These are phyloP conservation scores for Dunckerocampus dactyliophorus DNA, from an alignment of 2,113 vertebrate genomes.

Conservation along the genomic window DNA sequence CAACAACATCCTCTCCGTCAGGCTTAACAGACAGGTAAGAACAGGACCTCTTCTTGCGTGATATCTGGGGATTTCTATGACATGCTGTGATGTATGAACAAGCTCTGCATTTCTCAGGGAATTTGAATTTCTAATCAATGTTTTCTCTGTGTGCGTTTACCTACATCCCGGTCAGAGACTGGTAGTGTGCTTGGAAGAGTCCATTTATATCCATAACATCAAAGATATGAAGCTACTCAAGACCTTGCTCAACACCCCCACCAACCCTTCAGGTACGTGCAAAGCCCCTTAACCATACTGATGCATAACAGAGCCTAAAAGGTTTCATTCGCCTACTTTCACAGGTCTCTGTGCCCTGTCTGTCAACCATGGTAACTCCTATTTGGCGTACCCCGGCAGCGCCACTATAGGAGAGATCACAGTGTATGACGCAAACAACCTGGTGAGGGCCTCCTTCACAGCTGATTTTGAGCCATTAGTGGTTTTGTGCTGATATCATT, in stretches of 20 bases:
- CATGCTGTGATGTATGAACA: neutral
- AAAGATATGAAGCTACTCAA: conserved; percentile 96
- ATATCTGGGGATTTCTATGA: neutral
- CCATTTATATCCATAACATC: conserved; percentile 93
- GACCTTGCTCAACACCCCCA: conserved; percentile 86
- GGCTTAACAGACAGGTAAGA: conserved; percentile 88
- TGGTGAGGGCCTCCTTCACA: conserved; percentile 74
- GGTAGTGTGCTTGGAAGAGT: conserved; percentile 86
- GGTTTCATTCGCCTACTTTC: neutral
- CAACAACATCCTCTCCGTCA: conserved; percentile 86
- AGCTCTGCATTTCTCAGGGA: neutral
- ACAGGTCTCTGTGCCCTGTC: conserved; percentile 92
- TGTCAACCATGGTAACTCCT: conserved; percentile 92
- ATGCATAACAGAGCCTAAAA: too few species aligned
- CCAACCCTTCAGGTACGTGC: conserved; percentile 80
- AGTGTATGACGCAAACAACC: conserved; percentile 87
- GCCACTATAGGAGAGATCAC: conserved; percentile 85
- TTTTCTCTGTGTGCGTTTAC: neutral
- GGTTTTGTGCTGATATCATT: neutral
- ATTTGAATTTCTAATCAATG: neutral
- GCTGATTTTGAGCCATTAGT: neutral
- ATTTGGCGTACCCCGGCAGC: conserved; percentile 90
- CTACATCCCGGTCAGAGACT: conserved; percentile 73
- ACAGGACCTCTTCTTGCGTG: neutral
- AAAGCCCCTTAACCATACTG: neutral